Evolutionary conservation across 2,797 vertebrate genomes (phyloP), one percentile per base, ranked within the genome.

Genomic region (Gymnopithys bicolor): DNA sequence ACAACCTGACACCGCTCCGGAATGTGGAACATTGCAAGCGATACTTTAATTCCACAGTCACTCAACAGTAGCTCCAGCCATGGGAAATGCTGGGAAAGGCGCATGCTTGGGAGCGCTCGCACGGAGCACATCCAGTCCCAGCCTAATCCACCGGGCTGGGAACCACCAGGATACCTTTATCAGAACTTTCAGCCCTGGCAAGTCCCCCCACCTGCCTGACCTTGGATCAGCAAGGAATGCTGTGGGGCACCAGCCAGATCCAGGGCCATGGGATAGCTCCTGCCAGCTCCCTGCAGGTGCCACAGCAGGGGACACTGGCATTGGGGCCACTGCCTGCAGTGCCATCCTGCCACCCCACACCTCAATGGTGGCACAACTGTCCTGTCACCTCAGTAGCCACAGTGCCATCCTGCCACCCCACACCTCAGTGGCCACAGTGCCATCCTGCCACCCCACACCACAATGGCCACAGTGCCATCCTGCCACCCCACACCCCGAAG

Each of bases 31-130:
- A 87, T 78, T 79, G 94, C 93, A 96, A 95, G 33, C 0, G 71
- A 95, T 95, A 90, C 94, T 97, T 96, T 94, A 96, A 95, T 93
- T 90, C 94, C 94, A 76, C 82, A 84, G 73, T 81, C 94, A 86
- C 84, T 93, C 94, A 94, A 79, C 90, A 48, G 95, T 82, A 86
- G 94, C 92, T 56, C 52, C 3, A 1, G 87, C 84, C 95, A 75
- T 91, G 95, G 87, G 92, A 96, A 95, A 86, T 35, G 52, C 25
- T 59, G 82, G 94, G 89, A 76, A 83, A 95, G 78, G 77, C 45
- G 39, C 76, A 71, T 16, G 82, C 84, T 64, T 25, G 7, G 80
- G 77, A 94, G 85, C 7, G 0, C 74, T 92, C 5, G 48, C 51
- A 86, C 3, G 0, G 60, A 91, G 90, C 51, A 62, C 6, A 48